Evolutionary conservation across 2,113 vertebrate species (phyloP).

Genomic region (Microcebus ravelobensis): DNA sequence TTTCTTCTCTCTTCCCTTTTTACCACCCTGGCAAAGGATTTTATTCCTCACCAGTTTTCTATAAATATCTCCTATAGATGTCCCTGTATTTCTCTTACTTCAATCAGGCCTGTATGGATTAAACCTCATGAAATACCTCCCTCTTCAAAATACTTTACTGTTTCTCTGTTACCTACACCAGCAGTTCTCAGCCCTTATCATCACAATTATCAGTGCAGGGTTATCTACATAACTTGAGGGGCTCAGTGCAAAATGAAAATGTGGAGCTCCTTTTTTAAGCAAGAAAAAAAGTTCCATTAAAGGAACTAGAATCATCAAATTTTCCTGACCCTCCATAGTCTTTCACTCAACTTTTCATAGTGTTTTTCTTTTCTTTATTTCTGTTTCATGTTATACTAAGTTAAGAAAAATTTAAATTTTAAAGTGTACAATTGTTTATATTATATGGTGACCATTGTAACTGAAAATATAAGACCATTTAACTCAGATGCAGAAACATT

Average conservation of each 20-base stretch:
- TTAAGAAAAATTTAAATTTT: constrained; percentile 1
- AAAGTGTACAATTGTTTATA: background rate
- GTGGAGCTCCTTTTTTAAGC: fast-evolving
- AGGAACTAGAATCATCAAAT: background rate
- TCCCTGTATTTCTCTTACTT: background rate
- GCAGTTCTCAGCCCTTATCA: background rate
- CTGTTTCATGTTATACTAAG: background rate
- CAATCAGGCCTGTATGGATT: background rate
- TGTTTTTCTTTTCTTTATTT: background rate
- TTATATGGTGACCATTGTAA: background rate
- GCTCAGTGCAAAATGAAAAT: background rate
- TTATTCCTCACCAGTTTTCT: background rate
- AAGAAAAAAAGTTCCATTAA: background rate
- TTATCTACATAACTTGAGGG: background rate
- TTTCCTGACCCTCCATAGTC: background rate
- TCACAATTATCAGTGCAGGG: background rate
- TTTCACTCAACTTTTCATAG: background rate
- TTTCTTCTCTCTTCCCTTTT: background rate
- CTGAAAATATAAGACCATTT: background rate
- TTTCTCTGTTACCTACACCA: background rate
- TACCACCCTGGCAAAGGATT: background rate
- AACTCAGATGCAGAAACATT: background rate
- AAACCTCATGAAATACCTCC: background rate
- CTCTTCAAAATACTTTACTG: background rate
- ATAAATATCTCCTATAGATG: background rate